Conservation (phyloP, 2,113 vertebrate genomes). For the Leucopsar rothschildi region DNA sequence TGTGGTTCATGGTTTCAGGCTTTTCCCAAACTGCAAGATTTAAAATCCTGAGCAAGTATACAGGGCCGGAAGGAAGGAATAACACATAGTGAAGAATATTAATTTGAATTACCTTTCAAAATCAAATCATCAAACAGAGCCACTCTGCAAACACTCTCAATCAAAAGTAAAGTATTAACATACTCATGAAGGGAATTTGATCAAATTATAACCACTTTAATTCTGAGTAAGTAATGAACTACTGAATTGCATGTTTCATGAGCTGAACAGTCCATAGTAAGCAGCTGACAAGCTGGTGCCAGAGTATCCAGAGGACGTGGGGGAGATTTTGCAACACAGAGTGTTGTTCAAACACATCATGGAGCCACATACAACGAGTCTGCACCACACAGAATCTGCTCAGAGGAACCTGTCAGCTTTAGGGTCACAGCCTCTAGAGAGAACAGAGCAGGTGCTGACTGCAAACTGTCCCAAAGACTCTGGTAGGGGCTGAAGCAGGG, state of each 20-base stretch:
- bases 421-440: neutral
- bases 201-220: neutral
- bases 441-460: neutral
- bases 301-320: neutral
- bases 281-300: neutral
- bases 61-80: neutral
- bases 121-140: neutral
- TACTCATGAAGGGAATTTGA: neutral
- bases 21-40: neutral
- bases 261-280: neutral
- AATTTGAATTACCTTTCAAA: slow-evolving; percentile 13
- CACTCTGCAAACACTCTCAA: neutral
- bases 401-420: neutral
- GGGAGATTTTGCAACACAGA: neutral
- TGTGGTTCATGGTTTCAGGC: neutral
- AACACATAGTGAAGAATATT: neutral
- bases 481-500: neutral
- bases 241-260: neutral
- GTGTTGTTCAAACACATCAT: rapidly evolving
- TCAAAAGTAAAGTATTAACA: neutral
- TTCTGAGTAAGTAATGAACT: neutral
- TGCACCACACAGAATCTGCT: neutral
- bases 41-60: neutral
- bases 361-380: neutral
- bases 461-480: neutral